phyloP scores from a whole-genome alignment of 2,797 vertebrate species.

The Acanthurus tractus region DNA sequence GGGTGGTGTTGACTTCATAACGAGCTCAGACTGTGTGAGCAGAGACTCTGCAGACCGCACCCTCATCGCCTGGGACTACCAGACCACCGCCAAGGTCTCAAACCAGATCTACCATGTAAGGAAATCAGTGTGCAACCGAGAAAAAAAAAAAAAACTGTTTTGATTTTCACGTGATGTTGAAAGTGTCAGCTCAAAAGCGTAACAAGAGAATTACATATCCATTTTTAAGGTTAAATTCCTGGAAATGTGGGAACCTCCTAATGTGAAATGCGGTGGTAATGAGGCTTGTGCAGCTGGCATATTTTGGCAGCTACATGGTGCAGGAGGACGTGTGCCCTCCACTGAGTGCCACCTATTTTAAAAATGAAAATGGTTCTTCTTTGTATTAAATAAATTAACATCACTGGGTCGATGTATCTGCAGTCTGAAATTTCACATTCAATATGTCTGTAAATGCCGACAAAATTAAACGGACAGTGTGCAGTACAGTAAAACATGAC shows the following conservation, averaged over 20 bases:
- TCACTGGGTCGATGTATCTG: constrained; percentile 7
- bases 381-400: constrained; percentile 3
- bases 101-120: constrained; percentile 98
- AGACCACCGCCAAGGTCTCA: constrained; percentile 93
- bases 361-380: constrained; percentile 16
- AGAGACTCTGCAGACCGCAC: constrained; percentile 97
- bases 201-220: neutral
- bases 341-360: constrained; percentile 5
- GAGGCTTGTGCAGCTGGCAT: constrained; percentile 22
- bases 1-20: constrained; percentile 91
- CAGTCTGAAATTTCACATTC: neutral
- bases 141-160: neutral
- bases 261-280: constrained; percentile 29
- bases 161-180: neutral
- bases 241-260: constrained; percentile 1
- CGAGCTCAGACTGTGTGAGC: constrained; percentile 94
- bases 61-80: constrained; percentile 95
- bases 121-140: neutral
- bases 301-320: constrained; percentile 29
- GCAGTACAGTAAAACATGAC: neutral
- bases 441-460: neutral
- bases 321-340: neutral
- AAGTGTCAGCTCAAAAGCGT: neutral
- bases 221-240: constrained; percentile 1
- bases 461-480: neutral